Evolutionary conservation across 2,797 vertebrate species (phyloP).

Genomic region (Monodelphis domestica): DNA sequence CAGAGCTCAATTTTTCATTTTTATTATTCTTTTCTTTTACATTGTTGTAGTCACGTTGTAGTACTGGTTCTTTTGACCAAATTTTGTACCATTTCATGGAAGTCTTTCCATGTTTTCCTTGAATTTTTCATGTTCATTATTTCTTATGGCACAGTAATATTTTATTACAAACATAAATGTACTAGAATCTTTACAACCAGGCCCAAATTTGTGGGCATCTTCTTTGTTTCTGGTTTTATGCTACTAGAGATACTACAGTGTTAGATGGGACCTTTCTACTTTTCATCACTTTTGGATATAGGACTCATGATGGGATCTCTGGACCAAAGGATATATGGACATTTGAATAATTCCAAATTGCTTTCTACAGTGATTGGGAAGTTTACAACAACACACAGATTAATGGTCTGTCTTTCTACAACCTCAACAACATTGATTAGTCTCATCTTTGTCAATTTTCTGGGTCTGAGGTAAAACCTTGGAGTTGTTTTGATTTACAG

Average conservation of each 20-base stretch:
- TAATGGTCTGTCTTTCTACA: neutral
- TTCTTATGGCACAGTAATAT: neutral
- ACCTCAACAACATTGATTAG: neutral
- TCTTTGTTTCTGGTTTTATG: neutral
- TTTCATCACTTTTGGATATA: neutral
- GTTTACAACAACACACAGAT: neutral
- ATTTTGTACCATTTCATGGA: neutral
- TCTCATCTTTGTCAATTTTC: neutral
- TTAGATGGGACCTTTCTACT: neutral
- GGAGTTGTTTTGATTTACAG: neutral
- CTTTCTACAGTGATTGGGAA: neutral
- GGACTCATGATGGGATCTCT: neutral
- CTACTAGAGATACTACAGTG: neutral
- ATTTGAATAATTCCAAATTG: neutral
- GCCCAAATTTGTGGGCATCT: neutral
- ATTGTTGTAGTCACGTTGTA: neutral
- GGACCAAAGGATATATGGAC: neutral
- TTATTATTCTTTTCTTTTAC: neutral
- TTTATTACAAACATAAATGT: neutral
- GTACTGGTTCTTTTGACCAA: neutral
- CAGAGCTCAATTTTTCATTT: neutral
- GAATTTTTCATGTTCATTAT: neutral
- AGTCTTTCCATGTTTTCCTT: neutral
- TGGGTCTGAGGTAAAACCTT: neutral
- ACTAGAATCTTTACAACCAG: neutral